Base-by-base conservation (phyloP, 92 coral and sea anemone genomes). In the Phenganax stokvisi region DNA sequence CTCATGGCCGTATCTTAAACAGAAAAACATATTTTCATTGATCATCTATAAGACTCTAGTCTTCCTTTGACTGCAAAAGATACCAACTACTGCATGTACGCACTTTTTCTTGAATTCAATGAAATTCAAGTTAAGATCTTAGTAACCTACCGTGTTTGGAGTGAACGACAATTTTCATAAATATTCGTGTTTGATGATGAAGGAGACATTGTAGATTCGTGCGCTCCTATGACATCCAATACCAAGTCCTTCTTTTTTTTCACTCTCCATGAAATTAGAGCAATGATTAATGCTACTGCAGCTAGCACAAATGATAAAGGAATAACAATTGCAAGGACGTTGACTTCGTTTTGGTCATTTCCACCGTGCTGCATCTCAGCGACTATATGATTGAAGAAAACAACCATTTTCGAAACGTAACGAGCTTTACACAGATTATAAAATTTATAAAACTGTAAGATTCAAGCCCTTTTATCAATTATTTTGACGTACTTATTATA, bases 151-250 rank as follows among this genome's bases (percentile, higher is more conserved):
- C 81, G 81, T 76, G 55, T 67, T 44, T 55, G 74, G 51, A 54
- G 16, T 7, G 77, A 73, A 51, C 57, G 83, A 64, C 37, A 79
- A 62, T 79, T 72, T 53, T 64, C 60, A 65, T 79, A 79, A 3
- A 79, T 59, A 79, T 79, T 79, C 12, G 62, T 60, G 30, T 79
- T 79, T 20, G 74, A 79, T 17, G 83, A 12, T 15, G 83, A 79
- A 2, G 73, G 51, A 7, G 73, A 64, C n/a, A 37, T 77, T 30
- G 64, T 56, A 15, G 69, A 31, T 10, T 15, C 56, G 16, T 52
- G 74, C 16, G 62, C 67, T 56, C n/a, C 67, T 10, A 68, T 68
- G 12, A 25, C 54, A 68, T 10, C 47, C 16, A 68, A 17, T 12
- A 68, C 37, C 54, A 68, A 68, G 15, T 68, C 9, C 16, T 68